A percentile compares a stretch with the other conserved stretches of the same genome.
Evolutionary conservation across 2,113 vertebrate genomes (phyloP).

Genomic region (Theristicus caerulescens): DNA sequence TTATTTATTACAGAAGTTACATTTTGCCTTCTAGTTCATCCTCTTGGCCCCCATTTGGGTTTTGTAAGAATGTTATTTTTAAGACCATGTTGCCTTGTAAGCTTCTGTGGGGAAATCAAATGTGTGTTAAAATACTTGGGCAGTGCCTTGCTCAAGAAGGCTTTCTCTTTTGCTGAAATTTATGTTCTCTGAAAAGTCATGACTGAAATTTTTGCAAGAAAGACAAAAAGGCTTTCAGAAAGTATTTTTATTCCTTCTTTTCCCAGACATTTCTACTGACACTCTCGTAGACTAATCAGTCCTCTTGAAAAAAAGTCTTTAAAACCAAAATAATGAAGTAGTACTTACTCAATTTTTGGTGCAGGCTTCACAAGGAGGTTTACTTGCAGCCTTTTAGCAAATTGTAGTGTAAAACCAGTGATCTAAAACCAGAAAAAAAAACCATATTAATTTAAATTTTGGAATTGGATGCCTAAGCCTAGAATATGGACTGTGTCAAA

Average conservation of each 20-base stretch:
- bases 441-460: neutral
- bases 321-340: neutral
- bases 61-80: neutral
- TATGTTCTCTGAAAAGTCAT: neutral
- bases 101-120: neutral
- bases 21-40: neutral
- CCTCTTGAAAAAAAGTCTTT: neutral
- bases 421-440: constrained; percentile 68
- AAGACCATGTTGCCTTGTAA: neutral
- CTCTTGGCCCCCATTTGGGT: neutral
- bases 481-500: neutral
- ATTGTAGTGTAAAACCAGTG: constrained; percentile 90
- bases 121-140: neutral
- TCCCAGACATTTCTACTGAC: neutral
- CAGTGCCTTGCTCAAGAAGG: neutral
- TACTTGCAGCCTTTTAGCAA: constrained; percentile 91
- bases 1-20: neutral
- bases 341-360: constrained; percentile 80
- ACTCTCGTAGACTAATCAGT: neutral
- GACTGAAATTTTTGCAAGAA: neutral
- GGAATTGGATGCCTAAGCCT: neutral
- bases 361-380: constrained; percentile 86
- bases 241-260: neutral
- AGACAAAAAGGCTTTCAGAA: neutral
- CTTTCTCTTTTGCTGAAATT: neutral